phyloP scores from a whole-genome alignment of 2,797 vertebrate genomes.

The Leuciscus waleckii region DNA sequence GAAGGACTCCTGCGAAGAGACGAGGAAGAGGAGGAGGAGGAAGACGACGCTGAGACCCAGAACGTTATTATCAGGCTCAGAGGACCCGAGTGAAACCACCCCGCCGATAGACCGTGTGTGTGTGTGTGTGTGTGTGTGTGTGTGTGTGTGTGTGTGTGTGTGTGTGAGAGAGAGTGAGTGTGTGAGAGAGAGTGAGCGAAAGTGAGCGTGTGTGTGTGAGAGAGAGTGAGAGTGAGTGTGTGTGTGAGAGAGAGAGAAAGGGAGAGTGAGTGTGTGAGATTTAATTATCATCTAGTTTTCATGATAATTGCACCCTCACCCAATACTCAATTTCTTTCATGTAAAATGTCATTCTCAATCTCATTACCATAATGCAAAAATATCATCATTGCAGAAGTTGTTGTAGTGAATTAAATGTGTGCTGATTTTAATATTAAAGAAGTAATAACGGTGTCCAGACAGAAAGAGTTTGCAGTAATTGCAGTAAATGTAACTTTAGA shows the following conservation, averaged over 20 bases:
- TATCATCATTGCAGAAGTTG: background rate
- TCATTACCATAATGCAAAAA: background rate
- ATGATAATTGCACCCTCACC: background rate
- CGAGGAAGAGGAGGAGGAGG: conserved; percentile 67
- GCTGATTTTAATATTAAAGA: background rate
- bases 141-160: no score
- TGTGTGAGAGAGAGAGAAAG: no score
- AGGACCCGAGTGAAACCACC: conserved; percentile 37
- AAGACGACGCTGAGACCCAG: conserved; percentile 65
- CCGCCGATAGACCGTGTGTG: background rate
- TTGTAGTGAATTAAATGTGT: background rate
- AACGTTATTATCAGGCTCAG: conserved; percentile 14
- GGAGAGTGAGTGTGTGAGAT: no score
- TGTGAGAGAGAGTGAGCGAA: fast-evolving
- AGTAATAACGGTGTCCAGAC: background rate
- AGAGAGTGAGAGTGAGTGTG: no score
- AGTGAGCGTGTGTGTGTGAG: no score
- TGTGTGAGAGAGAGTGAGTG: no score
- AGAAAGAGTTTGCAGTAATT: background rate
- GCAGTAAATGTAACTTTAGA: background rate
- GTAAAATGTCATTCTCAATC: background rate
- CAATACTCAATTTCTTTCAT: background rate
- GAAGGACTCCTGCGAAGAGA: conserved; percentile 67
- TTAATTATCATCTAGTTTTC: background rate
- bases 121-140: background rate